Conservation (phyloP, 2,113 vertebrate genomes). For the Beaufortia kweichowensis region DNA sequence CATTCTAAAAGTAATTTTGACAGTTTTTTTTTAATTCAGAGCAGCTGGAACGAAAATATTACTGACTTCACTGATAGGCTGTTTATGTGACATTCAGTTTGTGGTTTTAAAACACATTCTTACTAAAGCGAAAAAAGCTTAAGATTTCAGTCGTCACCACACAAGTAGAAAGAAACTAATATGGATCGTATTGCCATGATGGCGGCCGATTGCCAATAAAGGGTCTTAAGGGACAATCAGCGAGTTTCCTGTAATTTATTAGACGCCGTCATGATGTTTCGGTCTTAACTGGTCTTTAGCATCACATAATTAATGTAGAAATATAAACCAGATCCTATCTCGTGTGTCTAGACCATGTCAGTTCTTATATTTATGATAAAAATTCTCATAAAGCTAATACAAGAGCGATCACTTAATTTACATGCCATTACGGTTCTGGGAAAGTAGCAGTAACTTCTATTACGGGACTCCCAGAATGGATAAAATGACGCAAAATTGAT, state of each 20-base stretch:
- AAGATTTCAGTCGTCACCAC: no score
- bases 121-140: no score
- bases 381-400: neutral
- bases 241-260: neutral
- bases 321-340: neutral
- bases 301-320: neutral
- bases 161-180: no score
- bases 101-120: no score
- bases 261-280: neutral
- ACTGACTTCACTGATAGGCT: neutral
- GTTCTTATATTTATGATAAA: neutral
- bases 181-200: no score
- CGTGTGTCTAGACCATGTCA: no score
- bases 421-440: neutral
- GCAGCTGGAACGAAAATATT: no score
- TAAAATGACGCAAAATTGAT: slow-evolving; percentile 5
- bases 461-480: neutral
- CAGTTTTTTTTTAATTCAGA: no score
- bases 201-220: no score
- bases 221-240: neutral
- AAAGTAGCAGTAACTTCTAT: neutral
- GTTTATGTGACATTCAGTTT: neutral
- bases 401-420: neutral
- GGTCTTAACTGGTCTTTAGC: neutral
- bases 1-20: no score